phyloP scores from a whole-genome alignment of 2,113 vertebrate species.

The Poeciliopsis prolifica region DNA sequence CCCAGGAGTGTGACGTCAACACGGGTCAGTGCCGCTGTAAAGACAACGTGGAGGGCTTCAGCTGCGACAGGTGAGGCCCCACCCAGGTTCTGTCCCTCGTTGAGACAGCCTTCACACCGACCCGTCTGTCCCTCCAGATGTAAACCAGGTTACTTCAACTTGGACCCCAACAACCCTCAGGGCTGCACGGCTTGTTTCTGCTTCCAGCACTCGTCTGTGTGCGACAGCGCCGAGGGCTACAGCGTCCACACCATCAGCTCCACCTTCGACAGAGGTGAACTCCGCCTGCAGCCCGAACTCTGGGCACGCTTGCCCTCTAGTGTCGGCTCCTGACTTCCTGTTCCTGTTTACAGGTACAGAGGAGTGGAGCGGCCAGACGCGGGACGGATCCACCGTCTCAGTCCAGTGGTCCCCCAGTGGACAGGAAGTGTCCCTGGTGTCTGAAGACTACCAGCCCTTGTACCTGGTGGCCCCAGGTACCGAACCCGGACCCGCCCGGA shows the following conservation, averaged over 20 bases:
- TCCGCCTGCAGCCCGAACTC: neutral
- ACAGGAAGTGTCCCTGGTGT: conserved; percentile 88
- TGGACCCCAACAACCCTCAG: conserved; percentile 86
- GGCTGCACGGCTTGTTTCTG: conserved; percentile 97
- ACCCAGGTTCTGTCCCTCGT: neutral
- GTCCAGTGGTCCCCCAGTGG: conserved; percentile 86
- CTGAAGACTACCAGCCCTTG: conserved; percentile 92
- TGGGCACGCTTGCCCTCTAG: accelerated
- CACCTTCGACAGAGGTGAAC: conserved; percentile 83
- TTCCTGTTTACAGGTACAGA: conserved; percentile 81
- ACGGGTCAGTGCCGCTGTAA: conserved; percentile 93
- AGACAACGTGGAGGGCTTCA: conserved; percentile 94
- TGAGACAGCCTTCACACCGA: neutral
- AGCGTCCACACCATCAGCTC: conserved; percentile 83
- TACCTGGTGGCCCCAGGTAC: conserved; percentile 94
- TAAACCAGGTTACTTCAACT: conserved; percentile 94
- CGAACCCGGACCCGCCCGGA: neutral
- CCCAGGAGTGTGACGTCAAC: conserved; percentile 88
- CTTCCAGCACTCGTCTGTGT: conserved; percentile 95
- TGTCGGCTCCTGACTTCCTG: neutral
- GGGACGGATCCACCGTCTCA: conserved; percentile 81
- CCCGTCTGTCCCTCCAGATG: conserved; percentile 79
- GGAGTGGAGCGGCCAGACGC: conserved; percentile 88
- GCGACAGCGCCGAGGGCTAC: conserved; percentile 86
- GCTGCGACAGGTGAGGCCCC: conserved; percentile 87